Evolutionary conservation across 2,888 invertebrate species (phyloP), one percentile per base, ranked within the genome.

Genomic region (Oligia fasciuncula): DNA sequence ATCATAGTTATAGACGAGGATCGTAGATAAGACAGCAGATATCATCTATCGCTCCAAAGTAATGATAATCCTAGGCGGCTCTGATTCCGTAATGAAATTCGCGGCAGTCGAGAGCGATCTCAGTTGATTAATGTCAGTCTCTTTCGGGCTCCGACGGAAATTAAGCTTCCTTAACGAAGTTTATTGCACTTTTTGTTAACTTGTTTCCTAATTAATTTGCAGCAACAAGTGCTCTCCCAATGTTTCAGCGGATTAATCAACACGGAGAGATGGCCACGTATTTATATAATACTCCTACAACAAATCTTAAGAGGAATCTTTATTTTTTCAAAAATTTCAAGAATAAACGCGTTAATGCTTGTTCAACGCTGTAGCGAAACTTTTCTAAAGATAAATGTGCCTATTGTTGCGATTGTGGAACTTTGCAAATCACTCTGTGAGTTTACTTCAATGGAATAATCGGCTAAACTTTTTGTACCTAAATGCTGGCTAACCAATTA

Each of bases 101-200:
- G 89, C 90, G 91, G 91, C 92, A 92, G 91, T 92, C 87, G 90
- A 91, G 92, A 92, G 91, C 91, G 92, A 93, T 94, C 93, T 94
- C 90, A 88, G 90, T 94, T 95, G 94, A 95, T 95, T 94, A 95
- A 95, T 95, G 94, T 93, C 92, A 93, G 93, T 87, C 91, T 92
- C 91, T 91, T 92, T 93, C 91, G 92, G 92, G 91, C 91, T 91
- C 91, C 90, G 90, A 89, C 93, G 94, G 94, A 94, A 95, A 95
- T 95, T 94, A 94, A 94, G 94, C 94, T 94, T 93, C 94, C 93
- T 93, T 93, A 94, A 93, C 93, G 92, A 94, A 95, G 92, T 94
- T 94, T 94, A 95, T 95, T 94, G 94, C 95, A 95, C 91, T 95
- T 95, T 95, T 95, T 95, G 94, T 94, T 94, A 94, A 94, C 94